These are phyloP conservation scores for Pseudochromis fuscus DNA, from an alignment of 2,797 vertebrate genomes.

Conservation along the genomic window DNA sequence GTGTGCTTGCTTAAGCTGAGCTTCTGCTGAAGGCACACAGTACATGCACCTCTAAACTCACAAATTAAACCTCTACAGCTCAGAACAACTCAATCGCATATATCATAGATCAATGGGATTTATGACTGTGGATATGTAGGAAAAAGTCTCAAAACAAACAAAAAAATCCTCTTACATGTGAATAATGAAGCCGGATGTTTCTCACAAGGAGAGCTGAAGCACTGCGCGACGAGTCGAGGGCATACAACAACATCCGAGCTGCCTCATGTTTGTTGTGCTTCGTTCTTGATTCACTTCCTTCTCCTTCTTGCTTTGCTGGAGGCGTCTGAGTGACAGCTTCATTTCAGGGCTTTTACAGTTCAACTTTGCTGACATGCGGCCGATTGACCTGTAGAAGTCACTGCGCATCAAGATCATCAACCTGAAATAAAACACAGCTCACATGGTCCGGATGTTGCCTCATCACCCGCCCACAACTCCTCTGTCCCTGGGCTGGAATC, in stretches of 20 bases:
- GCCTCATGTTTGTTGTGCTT: not conserved
- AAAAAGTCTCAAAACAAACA: too few species aligned
- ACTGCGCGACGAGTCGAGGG: not conserved
- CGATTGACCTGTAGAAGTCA: constrained; percentile 72
- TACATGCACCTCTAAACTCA: not conserved
- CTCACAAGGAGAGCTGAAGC: too few species aligned
- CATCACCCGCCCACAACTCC: constrained; percentile 31
- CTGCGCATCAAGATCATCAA: constrained; percentile 72
- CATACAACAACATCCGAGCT: not conserved
- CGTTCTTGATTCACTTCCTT: constrained; percentile 58
- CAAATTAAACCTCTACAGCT: too few species aligned
- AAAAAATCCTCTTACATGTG: not conserved
- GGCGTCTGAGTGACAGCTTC: constrained; percentile 59
- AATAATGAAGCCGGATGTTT: not conserved
- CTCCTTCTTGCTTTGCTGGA: constrained; percentile 41
- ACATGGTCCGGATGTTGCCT: constrained; percentile 35
- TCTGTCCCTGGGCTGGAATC: constrained; percentile 49
- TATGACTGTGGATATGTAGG: not conserved
- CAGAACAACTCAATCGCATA: too few species aligned
- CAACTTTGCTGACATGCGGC: constrained; percentile 60
- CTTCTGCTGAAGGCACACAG: too few species aligned
- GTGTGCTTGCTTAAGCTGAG: constrained; percentile 15
- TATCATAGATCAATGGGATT: too few species aligned
- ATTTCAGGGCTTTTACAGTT: constrained; percentile 65
- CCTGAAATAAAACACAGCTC: constrained; percentile 36